Base-by-base conservation (phyloP, 2,888 invertebrate genomes). In the Aspidiotus rigidus region DNA sequence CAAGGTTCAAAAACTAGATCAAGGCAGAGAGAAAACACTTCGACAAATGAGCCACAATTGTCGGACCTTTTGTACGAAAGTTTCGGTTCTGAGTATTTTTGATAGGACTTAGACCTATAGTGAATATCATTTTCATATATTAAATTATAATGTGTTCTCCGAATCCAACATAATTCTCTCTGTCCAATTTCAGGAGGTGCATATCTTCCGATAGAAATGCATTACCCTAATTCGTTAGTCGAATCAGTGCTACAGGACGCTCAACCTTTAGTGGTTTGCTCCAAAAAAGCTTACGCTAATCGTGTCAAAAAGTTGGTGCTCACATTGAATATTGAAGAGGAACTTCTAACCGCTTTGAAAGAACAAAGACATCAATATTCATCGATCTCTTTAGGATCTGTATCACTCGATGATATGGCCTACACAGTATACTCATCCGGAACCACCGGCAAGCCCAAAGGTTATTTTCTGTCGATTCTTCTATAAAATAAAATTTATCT, bases 401-500 rank as follows among this genome's bases (percentile, higher is more conserved):
- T 70, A 0, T 49, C 71, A 42, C 71, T 75, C 1, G 74, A 75
- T 69, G 75, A 75, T 64, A 72, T 75, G 70, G 74, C 74, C 1
- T 72, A 74, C 62, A 73, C 73, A 1, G 75, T 74, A 7, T 75
- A 74, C 60, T 74, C 75, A 1, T 75, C 75, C 13, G 75, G 75
- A 5, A 75, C 75, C 8, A 75, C 75, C 2, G 75, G 75, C 41
- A 74, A 72, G 70, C 75, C 75, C 10, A 75, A 75, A 72, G 74
- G 75, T 74, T 62, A 60, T 56, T n/a, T 16, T 16, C 16, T 56
- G 56, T 56, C 56, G 16, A 2, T 11, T 53, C 13, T 53, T 5
- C 53, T n/a, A n/a, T 13, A 55, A 17, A 28, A 28, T 28, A 28
- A 28, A 6, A 11, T 10, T 28, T 2, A 2, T 59, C 9, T 2